phyloP scores from a whole-genome alignment of 2,888 invertebrate genomes.

The Leptopilina myrica region DNA sequence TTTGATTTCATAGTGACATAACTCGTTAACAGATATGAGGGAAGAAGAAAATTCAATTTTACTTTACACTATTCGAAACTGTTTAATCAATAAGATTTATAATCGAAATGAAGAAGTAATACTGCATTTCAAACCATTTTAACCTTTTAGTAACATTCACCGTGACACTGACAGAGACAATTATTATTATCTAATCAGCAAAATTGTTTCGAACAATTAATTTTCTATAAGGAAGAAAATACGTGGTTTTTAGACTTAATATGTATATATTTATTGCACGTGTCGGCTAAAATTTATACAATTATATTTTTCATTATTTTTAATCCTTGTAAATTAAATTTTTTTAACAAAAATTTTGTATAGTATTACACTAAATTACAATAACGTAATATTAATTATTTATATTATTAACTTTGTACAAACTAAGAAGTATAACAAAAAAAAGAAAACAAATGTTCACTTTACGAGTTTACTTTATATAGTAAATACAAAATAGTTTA shows the following conservation, averaged over 20 bases:
- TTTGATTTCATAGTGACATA: too few species aligned
- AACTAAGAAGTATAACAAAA: slow-evolving; percentile 19
- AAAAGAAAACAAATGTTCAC: not conserved
- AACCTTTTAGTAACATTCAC: not conserved
- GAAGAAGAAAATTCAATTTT: too few species aligned
- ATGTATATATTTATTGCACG: slow-evolving; percentile 6
- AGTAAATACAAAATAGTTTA: slow-evolving; percentile 2
- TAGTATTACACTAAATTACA: not conserved
- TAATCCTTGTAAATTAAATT: not conserved
- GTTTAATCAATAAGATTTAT: not conserved
- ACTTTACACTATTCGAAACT: not conserved
- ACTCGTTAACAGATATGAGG: too few species aligned
- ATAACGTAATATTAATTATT: slow-evolving; percentile 21
- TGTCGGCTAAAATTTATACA: slow-evolving; percentile 16
- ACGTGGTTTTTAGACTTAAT: not conserved
- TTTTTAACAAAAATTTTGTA: not conserved
- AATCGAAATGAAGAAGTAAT: not conserved
- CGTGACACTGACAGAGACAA: not conserved
- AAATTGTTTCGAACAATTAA: not conserved
- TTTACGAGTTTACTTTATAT: not conserved
- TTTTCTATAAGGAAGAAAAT: not conserved
- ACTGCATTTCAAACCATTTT: not conserved
- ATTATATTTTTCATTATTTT: not conserved
- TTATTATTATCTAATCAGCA: not conserved
- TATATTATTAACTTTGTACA: slow-evolving; percentile 20